Evolutionary conservation across 2,113 vertebrate species (phyloP), one percentile per base, ranked within the genome.

Genomic region (Ictalurus furcatus): DNA sequence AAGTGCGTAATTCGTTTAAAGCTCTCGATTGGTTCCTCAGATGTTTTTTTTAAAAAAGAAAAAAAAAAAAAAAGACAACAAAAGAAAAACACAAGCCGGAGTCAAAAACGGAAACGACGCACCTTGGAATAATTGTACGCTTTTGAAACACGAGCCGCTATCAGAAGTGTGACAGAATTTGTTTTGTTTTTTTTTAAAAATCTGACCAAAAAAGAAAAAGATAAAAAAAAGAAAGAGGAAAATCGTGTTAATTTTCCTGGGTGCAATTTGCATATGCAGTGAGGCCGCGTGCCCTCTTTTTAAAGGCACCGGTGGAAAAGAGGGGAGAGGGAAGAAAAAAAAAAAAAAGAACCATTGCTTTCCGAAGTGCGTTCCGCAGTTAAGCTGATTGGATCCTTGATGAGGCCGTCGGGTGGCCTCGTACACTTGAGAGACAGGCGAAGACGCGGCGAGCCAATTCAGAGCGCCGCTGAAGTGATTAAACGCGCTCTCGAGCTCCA

Each of bases 311-410:
- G 58, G 19, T 61, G 8, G 58, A 61, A 40, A 59, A 89, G 87
- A 89, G 54, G 56, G 54, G n/a, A 1, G n/a, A n/a, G 40, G 40
- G 40, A 40, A 4, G 4, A 40, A 4, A 40, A 40, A 54, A n/a
- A 17, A 30, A 23, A 76, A 28, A n/a, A 34, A 82, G 17, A 82
- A 91, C 89, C 87, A 85, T 88, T 86, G 87, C 40, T 80, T 87
- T 69, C 89, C 89, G 80, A 92, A 93, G 93, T 88, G 91, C 89
- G 91, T 94, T 93, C 88, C 48, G 86, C 87, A 94, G 97, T 97
- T 96, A 97, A 95, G 95, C 96, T 98, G 98, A 98, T 98, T 98
- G 97, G 96, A 97, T 97, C 96, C 96, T 96, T 95, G 95, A 95
- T 96, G 95, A 95, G 94, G 94, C 93, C 93, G 94, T 94, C 92